These are phyloP conservation scores for Gallinago undulata DNA, from an alignment of 2,113 vertebrate species.

Conservation along the genomic window DNA sequence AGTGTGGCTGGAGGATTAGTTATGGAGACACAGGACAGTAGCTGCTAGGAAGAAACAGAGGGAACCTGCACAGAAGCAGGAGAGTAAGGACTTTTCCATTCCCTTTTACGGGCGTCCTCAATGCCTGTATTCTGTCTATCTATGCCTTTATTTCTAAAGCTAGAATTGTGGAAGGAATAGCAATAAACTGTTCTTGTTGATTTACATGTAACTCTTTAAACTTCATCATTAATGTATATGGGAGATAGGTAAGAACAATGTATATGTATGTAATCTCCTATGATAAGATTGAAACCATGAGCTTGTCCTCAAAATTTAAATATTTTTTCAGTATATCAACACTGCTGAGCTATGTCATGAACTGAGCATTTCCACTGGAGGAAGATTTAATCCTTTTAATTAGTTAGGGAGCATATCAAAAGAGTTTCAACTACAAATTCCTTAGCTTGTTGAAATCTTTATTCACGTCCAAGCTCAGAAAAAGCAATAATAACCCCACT, in stretches of 20 bases:
- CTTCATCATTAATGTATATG: background rate
- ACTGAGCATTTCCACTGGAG: background rate
- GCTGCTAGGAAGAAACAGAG: background rate
- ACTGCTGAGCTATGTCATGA: background rate
- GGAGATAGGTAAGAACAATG: background rate
- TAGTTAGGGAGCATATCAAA: background rate
- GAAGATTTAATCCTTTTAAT: background rate
- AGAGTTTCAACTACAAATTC: background rate
- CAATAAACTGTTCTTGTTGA: background rate
- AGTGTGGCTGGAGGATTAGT: background rate
- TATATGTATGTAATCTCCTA: accelerated
- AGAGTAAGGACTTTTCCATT: background rate
- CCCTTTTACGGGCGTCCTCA: background rate
- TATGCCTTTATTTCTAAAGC: background rate
- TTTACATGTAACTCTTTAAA: background rate
- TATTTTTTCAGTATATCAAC: background rate
- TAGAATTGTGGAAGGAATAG: background rate
- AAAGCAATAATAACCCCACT: background rate
- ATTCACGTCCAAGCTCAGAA: background rate
- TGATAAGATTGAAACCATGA: background rate
- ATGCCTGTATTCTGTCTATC: background rate
- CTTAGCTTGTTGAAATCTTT: background rate
- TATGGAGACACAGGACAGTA: background rate
- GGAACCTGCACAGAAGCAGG: background rate
- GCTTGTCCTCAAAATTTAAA: background rate